Evolutionary conservation across 2,797 vertebrate genomes (phyloP).

Genomic region (Crocodylus rhombifer): DNA sequence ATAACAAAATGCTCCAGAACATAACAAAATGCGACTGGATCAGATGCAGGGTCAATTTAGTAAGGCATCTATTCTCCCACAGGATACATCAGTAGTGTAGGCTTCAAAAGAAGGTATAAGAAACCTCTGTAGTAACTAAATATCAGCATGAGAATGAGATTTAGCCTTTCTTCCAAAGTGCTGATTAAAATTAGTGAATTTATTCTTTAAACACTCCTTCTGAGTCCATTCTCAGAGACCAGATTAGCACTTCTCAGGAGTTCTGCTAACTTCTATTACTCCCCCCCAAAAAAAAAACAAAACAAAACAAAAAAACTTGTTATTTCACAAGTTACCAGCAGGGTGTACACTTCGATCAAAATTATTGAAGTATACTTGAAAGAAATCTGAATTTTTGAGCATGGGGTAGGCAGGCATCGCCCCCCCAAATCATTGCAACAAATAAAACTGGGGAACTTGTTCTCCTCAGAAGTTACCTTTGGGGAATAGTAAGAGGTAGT

Average conservation of each 20-base stretch:
- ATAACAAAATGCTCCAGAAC: not conserved
- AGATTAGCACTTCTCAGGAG: not conserved
- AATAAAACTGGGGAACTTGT: not conserved
- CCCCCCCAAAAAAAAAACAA: not conserved
- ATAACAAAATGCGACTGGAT: not conserved
- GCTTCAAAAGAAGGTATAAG: not conserved
- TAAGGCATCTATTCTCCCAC: not conserved
- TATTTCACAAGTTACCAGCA: not conserved
- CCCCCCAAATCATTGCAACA: not conserved
- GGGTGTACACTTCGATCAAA: not conserved
- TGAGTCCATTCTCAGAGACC: not conserved
- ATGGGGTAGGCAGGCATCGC: not conserved
- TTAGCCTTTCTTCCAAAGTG: not conserved
- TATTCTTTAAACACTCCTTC: not conserved
- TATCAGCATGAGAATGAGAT: not conserved
- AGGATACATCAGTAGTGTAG: not conserved
- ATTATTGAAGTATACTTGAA: not conserved
- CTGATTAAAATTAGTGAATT: not conserved
- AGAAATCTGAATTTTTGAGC: not conserved
- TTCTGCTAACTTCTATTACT: not conserved
- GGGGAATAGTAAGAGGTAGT: not conserved
- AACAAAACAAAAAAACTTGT: not conserved
- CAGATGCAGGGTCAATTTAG: not conserved
- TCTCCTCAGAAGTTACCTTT: not conserved
- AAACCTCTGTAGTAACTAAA: not conserved